Base-by-base conservation (phyloP, 2,113 vertebrate species). In the Marmota flaviventris region DNA sequence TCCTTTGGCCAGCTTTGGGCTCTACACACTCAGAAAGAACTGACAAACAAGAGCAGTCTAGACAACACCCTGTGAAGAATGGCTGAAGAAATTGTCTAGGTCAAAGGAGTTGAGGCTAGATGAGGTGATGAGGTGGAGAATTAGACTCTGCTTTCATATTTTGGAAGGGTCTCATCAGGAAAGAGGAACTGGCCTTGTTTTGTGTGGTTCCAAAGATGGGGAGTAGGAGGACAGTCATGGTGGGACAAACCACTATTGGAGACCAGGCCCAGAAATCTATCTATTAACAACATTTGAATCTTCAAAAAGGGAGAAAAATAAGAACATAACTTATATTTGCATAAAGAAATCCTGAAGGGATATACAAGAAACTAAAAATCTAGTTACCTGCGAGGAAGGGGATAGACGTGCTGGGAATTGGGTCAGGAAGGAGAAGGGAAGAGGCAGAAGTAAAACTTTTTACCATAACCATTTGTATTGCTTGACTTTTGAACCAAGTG, bases 401-500 rank as follows among this genome's bases (percentile, higher is more conserved):
- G 24, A 25, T 18, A 8, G 17, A 12, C 8, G 4, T 63, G 25
- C 7, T 42, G 53, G 53, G 63, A 93, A 84, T 0, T 85, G n/a
- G 67, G 45, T 8, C 24, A 42, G 45, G 24, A 73, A 63, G 37
- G 29, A 37, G 39, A 8, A 1, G 32, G 16, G 10, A 45, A 37
- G 17, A 25, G 25, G 4, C 9, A 3, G 3, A 63, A 83, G 39
- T 73, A 27, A 78, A 37, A 63, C 22, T 61, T 94, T 92, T 58
- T 51, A 77, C 42, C 5, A 20, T 34, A n/a, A 34, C 14, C 22
- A 61, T 58, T 95, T 58, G 48, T 73, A 27, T 34, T 81, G 18
- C 51, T 93, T 88, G 73, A 91, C 17, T 91, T 94, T 65, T 73
- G 58, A 96, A 91, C 29, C 25, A 72, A 39, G 25, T 83, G 39